phyloP scores from a whole-genome alignment of 1,140 invertebrate species.

The Physella acuta region DNA sequence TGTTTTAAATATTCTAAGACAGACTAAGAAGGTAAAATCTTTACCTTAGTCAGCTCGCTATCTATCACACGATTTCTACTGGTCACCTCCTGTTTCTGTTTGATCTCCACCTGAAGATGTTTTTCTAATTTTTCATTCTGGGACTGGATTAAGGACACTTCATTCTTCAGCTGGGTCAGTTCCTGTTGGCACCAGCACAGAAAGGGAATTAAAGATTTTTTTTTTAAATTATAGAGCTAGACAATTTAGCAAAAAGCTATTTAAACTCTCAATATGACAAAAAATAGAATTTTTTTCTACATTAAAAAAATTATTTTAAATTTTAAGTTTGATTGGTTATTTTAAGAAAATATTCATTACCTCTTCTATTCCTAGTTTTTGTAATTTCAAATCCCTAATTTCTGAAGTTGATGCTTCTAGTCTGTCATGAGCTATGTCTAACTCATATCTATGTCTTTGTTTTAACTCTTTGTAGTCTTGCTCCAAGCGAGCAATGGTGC shows the following conservation, averaged over 20 bases:
- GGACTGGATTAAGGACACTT: conserved; percentile 35
- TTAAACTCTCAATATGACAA: no score
- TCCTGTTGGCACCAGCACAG: conserved; percentile 33
- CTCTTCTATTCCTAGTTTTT: conserved; percentile 46
- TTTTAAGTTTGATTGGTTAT: no score
- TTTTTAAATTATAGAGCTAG: no score
- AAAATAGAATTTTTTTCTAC: no score
- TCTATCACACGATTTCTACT: conserved; percentile 47
- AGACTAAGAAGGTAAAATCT: no score
- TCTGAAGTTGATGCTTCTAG: conserved; percentile 38
- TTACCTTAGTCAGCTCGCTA: conserved; percentile 52
- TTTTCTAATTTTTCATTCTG: conserved; percentile 39
- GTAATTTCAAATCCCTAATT: conserved; percentile 32
- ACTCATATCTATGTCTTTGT: conserved; percentile 42
- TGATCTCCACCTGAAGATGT: conserved; percentile 46
- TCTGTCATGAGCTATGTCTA: conserved; percentile 40
- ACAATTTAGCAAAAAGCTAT: no score
- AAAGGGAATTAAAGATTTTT: no score
- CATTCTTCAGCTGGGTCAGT: conserved; percentile 35
- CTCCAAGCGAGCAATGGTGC: conserved; percentile 43
- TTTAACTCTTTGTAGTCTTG: conserved; percentile 48
- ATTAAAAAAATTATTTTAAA: no score
- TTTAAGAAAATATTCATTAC: no score
- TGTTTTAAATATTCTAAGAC: no score
- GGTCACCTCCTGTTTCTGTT: conserved; percentile 45